These are phyloP conservation scores for Myoxocephalus aenaeus DNA, from an alignment of 2,797 vertebrate genomes.

Conservation along the genomic window DNA sequence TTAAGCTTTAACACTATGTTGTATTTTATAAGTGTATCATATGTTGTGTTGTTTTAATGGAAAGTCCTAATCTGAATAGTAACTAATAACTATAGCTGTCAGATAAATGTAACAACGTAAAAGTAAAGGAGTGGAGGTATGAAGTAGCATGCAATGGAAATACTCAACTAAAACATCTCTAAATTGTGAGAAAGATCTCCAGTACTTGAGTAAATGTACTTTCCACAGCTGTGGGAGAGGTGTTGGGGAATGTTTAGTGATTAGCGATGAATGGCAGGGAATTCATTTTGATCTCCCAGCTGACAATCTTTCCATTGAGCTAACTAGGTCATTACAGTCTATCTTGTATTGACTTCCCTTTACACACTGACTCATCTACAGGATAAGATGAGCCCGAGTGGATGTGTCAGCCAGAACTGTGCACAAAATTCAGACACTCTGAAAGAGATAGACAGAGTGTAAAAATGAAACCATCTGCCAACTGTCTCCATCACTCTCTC, in stretches of 20 bases:
- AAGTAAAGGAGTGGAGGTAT: not conserved
- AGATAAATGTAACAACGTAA: not conserved
- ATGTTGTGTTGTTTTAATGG: not conserved
- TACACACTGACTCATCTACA: constrained; percentile 74
- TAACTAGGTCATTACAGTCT: constrained; percentile 78
- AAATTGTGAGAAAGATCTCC: not conserved
- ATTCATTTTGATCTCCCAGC: constrained; percentile 72
- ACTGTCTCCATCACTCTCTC: constrained; percentile 48
- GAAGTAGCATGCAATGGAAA: not conserved
- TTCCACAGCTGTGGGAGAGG: constrained; percentile 26
- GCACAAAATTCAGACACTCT: constrained; percentile 52
- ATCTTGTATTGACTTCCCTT: constrained; percentile 73
- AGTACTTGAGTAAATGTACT: constrained; percentile 11
- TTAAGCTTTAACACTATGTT: not conserved
- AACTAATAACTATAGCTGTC: not conserved
- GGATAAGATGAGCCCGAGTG: constrained; percentile 65
- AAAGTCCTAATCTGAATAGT: not conserved
- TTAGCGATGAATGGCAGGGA: constrained; percentile 71
- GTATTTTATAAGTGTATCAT: not conserved
- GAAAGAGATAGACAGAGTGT: constrained; percentile 48
- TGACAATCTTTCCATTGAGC: constrained; percentile 65
- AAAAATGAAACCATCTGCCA: constrained; percentile 52
- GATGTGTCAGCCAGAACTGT: constrained; percentile 74
- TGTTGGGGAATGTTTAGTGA: constrained; percentile 43
- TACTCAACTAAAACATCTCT: not conserved